Base-by-base conservation (phyloP, 2,888 invertebrate genomes). In the Lasioglossum pauxillum region DNA sequence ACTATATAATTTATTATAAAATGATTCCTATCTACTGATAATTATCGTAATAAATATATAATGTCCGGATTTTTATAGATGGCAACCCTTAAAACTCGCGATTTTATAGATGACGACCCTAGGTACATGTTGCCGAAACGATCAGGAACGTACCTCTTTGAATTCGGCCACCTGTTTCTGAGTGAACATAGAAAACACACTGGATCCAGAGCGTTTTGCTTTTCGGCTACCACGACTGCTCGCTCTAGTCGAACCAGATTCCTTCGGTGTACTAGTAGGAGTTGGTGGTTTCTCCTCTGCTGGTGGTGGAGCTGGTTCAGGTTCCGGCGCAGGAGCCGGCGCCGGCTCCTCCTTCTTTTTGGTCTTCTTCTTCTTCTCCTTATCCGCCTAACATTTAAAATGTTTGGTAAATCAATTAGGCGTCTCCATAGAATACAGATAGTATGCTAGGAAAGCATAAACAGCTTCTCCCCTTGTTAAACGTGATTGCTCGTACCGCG, bases 101-200 rank as follows among this genome's bases (percentile, higher is more conserved):
- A 41, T 41, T 41, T 41, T 41, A 41, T 41, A 41, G 41, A 44
- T 44, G 41, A 44, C 41, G 12, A 44, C 3, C 41, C 38, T 38
- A 8, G 38, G 41, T 12, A 44, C 2, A 44, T 44, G 12, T 44
- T 44, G 5, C 8, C 12, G 5, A 38, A 38, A 23, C 16, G 5
- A 23, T 64, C 60, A 41, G 35, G 0, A 31, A 38, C 71, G 2
- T 78, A 98, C 98, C 97, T 98, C 98, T 96, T 99, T 99, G 97
- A 99, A 99, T 96, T 99, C 99, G 94, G 98, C 98, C 95, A 99
- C 98, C 96, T 99, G 98, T 96, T 98, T 98, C 96, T 98, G 98
- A 94, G 98, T 97, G 97, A 99, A 99, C 98, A 98, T 98, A 95
- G 98, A 98, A 97, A 99, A 99, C 95, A 99, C 98, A 96, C 98